phyloP scores from a whole-genome alignment of 1,140 invertebrate species.

The Ceratina japonica region DNA sequence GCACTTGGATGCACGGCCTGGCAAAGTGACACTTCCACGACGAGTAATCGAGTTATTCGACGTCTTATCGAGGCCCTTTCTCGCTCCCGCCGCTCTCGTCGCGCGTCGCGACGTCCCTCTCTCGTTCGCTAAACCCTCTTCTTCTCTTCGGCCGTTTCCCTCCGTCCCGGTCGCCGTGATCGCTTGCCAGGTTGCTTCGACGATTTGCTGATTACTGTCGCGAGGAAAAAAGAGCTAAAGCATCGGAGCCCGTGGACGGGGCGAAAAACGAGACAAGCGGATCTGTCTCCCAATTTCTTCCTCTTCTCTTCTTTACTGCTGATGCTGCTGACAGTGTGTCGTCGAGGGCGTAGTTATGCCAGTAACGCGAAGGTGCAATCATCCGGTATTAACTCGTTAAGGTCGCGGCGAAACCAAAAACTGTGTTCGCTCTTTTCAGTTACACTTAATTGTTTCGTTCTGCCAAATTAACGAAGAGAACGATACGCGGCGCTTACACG shows the following conservation, averaged over 20 bases:
- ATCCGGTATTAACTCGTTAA: too few species aligned
- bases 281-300: conserved; percentile 23
- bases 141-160: neutral
- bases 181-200: conserved; percentile 63
- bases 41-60: conserved; percentile 75
- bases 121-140: conserved; percentile 5
- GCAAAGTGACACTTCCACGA: conserved; percentile 73
- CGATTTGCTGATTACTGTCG: conserved; percentile 74
- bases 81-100: conserved; percentile 2
- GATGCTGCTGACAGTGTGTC: conserved; percentile 49
- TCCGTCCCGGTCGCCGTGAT: conserved; percentile 40
- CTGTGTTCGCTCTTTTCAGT: too few species aligned
- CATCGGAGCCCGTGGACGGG: neutral
- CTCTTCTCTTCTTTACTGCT: conserved; percentile 31
- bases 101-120: conserved; percentile 28
- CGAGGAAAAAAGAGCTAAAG: conserved; percentile 34
- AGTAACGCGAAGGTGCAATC: conserved; percentile 29
- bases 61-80: conserved; percentile 62
- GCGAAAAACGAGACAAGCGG: conserved; percentile 55
- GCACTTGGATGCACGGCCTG: conserved; percentile 65
- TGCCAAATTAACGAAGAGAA: neutral
- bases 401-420: too few species aligned
- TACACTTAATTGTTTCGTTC: too few species aligned
- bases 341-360: conserved; percentile 42
- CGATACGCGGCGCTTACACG: neutral